Evolutionary conservation across 2,113 vertebrate species (phyloP).

Genomic region (Phalacrocorax brasilianus): DNA sequence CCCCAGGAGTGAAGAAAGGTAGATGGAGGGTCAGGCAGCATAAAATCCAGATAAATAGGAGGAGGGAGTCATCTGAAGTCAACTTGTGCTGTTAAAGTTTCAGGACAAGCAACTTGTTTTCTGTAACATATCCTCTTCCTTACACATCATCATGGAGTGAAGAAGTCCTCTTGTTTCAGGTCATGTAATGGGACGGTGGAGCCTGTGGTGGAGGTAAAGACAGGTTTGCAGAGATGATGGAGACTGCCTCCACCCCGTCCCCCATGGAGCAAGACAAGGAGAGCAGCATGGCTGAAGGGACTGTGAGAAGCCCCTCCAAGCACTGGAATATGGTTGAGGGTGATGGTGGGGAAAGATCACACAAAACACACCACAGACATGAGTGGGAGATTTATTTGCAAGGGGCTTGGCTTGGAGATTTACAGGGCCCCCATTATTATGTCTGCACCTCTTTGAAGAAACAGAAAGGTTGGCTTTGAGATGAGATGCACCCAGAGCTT

Average conservation of each 20-base stretch:
- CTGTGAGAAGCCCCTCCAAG: not conserved
- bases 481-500: not conserved
- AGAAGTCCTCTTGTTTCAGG: not conserved
- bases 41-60: not conserved
- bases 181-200: rapidly evolving
- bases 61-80: not conserved
- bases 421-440: not conserved
- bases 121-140: not conserved
- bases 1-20: not conserved
- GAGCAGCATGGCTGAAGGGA: not conserved
- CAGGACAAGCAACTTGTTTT: not conserved
- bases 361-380: not conserved
- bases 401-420: not conserved
- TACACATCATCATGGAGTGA: rapidly evolving
- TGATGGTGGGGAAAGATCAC: not conserved
- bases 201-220: not conserved
- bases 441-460: not conserved
- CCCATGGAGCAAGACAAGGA: not conserved
- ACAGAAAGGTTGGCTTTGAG: not conserved
- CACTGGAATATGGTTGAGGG: not conserved
- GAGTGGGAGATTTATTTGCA: not conserved
- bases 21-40: not conserved
- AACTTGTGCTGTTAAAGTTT: not conserved
- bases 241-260: not conserved
- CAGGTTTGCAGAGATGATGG: not conserved